phyloP scores from a whole-genome alignment of 2,888 invertebrate species.

The Crematogaster levior region DNA sequence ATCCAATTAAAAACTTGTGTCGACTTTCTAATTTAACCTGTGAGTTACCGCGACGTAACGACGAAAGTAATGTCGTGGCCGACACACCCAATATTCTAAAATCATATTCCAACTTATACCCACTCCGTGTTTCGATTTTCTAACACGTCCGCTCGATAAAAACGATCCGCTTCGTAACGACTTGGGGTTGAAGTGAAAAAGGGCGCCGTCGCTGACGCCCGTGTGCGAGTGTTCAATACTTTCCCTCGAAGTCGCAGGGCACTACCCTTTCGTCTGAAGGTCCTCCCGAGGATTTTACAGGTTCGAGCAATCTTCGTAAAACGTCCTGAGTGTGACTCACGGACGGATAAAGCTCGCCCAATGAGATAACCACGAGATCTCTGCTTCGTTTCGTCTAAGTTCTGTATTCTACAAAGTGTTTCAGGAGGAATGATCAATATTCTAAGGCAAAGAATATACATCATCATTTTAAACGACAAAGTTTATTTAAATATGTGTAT shows the following conservation, averaged over 20 bases:
- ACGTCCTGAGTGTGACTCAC: not conserved
- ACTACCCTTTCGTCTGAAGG: not conserved
- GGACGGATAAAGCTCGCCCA: not conserved
- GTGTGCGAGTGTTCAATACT: not conserved
- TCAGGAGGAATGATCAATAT: no score
- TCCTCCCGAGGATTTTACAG: not conserved
- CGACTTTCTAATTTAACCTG: conserved; percentile 53
- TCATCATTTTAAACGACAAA: no score
- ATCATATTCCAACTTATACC: not conserved
- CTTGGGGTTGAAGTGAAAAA: conserved; percentile 4
- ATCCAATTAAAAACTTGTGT: conserved; percentile 62
- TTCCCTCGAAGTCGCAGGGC: not conserved
- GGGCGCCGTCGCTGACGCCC: no score
- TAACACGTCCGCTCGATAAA: not conserved
- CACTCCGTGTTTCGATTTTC: not conserved
- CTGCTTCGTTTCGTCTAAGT: no score
- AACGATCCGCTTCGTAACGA: conserved; percentile 4
- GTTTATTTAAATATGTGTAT: no score
- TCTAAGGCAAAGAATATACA: no score
- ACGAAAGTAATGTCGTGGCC: conserved; percentile 26
- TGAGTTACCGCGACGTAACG: conserved; percentile 9
- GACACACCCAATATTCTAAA: not conserved
- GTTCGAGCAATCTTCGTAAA: not conserved
- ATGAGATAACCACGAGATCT: not conserved
- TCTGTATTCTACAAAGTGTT: no score